These are phyloP conservation scores for Alligator sinensis DNA, from an alignment of 2,113 vertebrate species.

Conservation along the genomic window DNA sequence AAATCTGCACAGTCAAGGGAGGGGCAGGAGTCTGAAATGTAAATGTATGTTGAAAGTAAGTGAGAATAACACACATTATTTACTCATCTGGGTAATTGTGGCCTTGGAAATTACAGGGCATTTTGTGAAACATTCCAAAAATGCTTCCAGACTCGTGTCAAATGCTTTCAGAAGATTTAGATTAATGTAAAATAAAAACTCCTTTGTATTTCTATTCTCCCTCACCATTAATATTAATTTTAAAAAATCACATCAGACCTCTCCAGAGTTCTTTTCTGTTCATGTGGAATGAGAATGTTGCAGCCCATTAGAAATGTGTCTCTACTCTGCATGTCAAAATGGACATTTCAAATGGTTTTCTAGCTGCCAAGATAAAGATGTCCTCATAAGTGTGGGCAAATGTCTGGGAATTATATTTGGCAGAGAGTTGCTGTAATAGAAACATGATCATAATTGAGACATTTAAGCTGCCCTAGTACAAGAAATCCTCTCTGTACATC, in stretches of 20 bases:
- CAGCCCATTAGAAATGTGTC: neutral
- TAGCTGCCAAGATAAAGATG: conserved; percentile 49
- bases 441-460: conserved; percentile 63
- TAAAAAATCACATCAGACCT: neutral
- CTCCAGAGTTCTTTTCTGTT: neutral
- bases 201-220: neutral
- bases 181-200: conserved; percentile 8
- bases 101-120: neutral
- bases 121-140: neutral
- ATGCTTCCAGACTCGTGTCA: neutral
- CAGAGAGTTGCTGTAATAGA: conserved; percentile 49
- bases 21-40: neutral
- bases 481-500: conserved; percentile 60
- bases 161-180: conserved; percentile 12
- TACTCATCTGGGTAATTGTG: conserved; percentile 4
- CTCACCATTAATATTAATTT: neutral
- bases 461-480: conserved; percentile 59
- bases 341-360: conserved; percentile 35
- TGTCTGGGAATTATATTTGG: conserved; percentile 48
- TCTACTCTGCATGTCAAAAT: conserved; percentile 32
- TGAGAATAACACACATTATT: conserved; percentile 8
- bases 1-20: neutral
- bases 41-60: neutral
- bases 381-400: conserved; percentile 38
- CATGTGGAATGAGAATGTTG: neutral